Evolutionary conservation across 2,888 invertebrate species (phyloP), one percentile per base, ranked within the genome.

Genomic region (Cataglyphis cursor): DNA sequence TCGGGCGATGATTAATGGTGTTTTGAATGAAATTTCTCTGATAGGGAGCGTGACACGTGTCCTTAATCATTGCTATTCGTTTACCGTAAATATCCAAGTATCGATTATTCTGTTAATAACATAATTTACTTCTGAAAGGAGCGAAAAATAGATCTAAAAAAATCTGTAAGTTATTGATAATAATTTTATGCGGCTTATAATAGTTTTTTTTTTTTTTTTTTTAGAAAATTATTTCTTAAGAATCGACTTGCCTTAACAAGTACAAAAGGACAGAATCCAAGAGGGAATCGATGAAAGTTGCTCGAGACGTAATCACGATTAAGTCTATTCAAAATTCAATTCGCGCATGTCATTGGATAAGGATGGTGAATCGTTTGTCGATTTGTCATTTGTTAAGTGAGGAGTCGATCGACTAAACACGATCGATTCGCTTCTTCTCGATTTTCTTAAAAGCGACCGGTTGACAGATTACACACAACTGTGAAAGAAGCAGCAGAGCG

Each of bases 401-500:
- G 44, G 44, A 68, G 44, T 59, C 59, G 35, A 8, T 44, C 78
- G 57, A 21, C 44, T 61, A 59, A 78, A 48, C 68, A 35, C 24
- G 15, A 48, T 31, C 78, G 57, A 28, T 24, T 70, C 35, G 54
- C 75, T 87, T 78, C 62, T 68, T 65, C 48, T 48, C 65, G 84
- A 81, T 88, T 88, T 57, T 82, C 66, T 86, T 84, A 81, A 86
- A 81, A 44, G 59, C 83, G 83, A 72, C 64, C 70, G 82, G 87
- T 88, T 87, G 88, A 88, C 86, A 88, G 87, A 84, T 83, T 80
- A 81, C 82, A 75, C 44, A 38, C 66, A 51, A n/a, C 72, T 62
- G 78, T 68, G 64, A 51, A 73, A 41, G 65, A 83, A 21, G 48
- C 35, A 57, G 66, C 38, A 38, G 41, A 84, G 54, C 68, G 70